Conservation (phyloP, 1,140 invertebrate genomes). For the Phymorhynchus buccinoides region DNA sequence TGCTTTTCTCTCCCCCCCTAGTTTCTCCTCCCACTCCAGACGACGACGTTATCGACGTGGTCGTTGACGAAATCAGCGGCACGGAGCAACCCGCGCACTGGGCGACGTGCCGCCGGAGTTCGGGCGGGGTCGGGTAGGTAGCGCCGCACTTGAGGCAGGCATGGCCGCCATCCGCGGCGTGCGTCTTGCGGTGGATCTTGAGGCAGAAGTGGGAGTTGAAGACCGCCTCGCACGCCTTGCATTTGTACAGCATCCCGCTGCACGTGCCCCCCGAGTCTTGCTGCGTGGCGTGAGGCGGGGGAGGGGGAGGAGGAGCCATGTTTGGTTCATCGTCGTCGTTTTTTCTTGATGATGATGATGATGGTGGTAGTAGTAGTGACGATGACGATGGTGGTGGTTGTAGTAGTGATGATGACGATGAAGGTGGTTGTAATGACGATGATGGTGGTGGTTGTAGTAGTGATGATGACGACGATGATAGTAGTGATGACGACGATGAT, state of each 20-base stretch:
- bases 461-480: background rate
- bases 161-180: background rate
- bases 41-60: no score
- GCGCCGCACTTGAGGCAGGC: background rate
- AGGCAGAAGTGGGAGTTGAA: conserved; percentile 29
- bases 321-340: no score
- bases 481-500: background rate
- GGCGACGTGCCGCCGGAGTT: background rate
- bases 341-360: background rate
- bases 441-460: background rate
- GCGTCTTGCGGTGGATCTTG: conserved; percentile 20
- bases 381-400: background rate
- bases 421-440: background rate
- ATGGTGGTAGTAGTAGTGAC: background rate
- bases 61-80: no score
- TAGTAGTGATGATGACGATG: background rate
- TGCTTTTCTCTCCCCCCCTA: no score
- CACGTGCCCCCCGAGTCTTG: background rate
- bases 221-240: conserved; percentile 14
- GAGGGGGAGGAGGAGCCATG: no score
- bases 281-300: background rate
- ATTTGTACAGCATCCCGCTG: conserved; percentile 9
- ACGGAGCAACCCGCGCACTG: background rate
- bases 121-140: background rate
- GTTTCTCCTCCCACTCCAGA: no score